Conservation (phyloP, 2,113 vertebrate genomes). For the Pteronura brasiliensis region DNA sequence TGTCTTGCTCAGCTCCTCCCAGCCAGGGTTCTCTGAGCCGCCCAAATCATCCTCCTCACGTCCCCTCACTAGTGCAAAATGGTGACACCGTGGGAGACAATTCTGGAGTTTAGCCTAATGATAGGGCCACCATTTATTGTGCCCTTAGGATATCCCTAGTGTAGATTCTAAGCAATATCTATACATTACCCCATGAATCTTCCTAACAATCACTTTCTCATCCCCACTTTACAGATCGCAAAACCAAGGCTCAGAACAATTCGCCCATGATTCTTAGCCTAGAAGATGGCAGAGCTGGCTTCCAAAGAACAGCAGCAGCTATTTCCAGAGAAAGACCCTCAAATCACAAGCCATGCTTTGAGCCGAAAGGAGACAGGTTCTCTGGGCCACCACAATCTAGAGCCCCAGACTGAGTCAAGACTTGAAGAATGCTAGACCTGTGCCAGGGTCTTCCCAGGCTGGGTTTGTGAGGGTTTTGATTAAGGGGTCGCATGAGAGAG, state of each 20-base stretch:
- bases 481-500: background rate
- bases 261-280: background rate
- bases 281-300: background rate
- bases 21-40: background rate
- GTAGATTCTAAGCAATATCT: background rate
- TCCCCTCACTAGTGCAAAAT: background rate
- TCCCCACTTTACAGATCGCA: background rate
- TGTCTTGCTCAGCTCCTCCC: background rate
- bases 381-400: too few species aligned
- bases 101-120: background rate
- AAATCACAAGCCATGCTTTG: background rate
- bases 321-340: background rate
- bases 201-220: background rate
- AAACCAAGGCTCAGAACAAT: background rate
- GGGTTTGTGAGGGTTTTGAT: background rate
- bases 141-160: accelerated
- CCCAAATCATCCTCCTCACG: background rate
- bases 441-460: background rate
- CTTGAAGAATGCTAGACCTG: accelerated
- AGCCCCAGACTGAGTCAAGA: background rate
- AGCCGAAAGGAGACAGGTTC: background rate
- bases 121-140: background rate
- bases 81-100: background rate
- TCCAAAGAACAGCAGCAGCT: background rate
- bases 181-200: background rate